Evolutionary conservation across 2,797 vertebrate genomes (phyloP).

Genomic region (Malacoraja senta): DNA sequence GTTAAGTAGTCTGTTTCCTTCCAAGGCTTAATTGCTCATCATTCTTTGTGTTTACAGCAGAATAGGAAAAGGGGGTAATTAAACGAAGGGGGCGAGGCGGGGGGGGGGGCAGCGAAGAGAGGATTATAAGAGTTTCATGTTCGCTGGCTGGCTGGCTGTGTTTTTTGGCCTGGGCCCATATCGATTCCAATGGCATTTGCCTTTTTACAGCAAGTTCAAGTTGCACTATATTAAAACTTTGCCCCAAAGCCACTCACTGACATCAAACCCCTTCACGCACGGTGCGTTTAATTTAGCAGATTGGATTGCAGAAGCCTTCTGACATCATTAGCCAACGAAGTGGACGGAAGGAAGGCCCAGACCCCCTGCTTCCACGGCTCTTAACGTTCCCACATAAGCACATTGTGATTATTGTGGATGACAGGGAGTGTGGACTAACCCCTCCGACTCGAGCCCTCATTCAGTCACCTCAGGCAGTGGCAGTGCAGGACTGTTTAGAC

Average conservation of each 20-base stretch:
- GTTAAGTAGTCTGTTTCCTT: conserved; percentile 21
- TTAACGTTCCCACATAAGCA: not conserved
- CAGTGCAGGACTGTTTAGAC: not conserved
- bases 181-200: not conserved
- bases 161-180: not conserved
- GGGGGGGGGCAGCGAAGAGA: not conserved
- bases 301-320: not conserved
- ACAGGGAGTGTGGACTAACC: not conserved
- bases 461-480: not conserved
- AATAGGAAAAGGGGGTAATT: not conserved
- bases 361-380: not conserved
- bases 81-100: not conserved
- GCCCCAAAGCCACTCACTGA: not conserved
- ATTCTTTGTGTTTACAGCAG: conserved; percentile 17
- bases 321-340: not conserved
- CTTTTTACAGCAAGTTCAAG: not conserved
- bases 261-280: not conserved
- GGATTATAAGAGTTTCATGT: not conserved
- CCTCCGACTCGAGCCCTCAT: no score
- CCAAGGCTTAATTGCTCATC: not conserved
- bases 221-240: not conserved
- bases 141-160: not conserved
- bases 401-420: not conserved
- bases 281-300: not conserved
- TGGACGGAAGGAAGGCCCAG: not conserved